A percentile compares a stretch with the other conserved stretches of the same genome.
phyloP scores from a whole-genome alignment of 2,888 invertebrate species.

The Eristalinus sepulchralis region DNA sequence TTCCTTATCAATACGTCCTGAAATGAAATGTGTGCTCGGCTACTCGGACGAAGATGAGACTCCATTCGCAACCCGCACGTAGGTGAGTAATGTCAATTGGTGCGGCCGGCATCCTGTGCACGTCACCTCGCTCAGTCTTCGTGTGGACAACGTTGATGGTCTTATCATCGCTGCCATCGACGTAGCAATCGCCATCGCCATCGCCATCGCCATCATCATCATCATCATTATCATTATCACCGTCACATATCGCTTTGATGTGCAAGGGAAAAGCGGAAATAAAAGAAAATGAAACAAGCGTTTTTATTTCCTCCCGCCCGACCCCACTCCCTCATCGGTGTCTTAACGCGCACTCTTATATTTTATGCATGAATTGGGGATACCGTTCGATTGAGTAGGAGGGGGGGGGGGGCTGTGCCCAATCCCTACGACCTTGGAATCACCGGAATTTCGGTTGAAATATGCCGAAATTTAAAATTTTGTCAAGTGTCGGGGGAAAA shows the following conservation, averaged over 20 bases:
- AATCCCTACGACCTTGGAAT: conserved; percentile 17
- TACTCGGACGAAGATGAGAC: conserved; percentile 22
- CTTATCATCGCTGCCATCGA: conserved; percentile 13
- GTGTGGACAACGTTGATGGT: conserved; percentile 11
- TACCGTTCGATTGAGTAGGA: conserved; percentile 33
- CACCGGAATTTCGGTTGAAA: neutral
- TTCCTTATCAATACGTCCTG: conserved; percentile 58
- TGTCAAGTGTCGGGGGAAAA: conserved; percentile 53
- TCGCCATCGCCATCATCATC: neutral
- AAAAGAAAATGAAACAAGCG: conserved; percentile 46
- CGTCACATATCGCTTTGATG: conserved; percentile 43
- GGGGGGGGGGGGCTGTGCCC: neutral
- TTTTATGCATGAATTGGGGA: conserved; percentile 59
- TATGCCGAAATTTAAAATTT: conserved; percentile 43
- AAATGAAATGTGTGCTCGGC: conserved; percentile 22
- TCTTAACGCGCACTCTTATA: conserved; percentile 22
- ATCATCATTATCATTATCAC: conserved; percentile 38
- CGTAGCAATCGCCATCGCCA: conserved; percentile 6
- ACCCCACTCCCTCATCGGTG: neutral
- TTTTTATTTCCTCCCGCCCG: conserved; percentile 18
- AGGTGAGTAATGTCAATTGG: conserved; percentile 67
- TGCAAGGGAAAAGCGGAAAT: conserved; percentile 29
- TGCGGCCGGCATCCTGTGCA: conserved; percentile 49
- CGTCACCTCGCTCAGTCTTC: conserved; percentile 24
- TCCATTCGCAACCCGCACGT: conserved; percentile 48